These are phyloP conservation scores for Acheta domesticus DNA, from an alignment of 2,888 invertebrate species.

Conservation along the genomic window DNA sequence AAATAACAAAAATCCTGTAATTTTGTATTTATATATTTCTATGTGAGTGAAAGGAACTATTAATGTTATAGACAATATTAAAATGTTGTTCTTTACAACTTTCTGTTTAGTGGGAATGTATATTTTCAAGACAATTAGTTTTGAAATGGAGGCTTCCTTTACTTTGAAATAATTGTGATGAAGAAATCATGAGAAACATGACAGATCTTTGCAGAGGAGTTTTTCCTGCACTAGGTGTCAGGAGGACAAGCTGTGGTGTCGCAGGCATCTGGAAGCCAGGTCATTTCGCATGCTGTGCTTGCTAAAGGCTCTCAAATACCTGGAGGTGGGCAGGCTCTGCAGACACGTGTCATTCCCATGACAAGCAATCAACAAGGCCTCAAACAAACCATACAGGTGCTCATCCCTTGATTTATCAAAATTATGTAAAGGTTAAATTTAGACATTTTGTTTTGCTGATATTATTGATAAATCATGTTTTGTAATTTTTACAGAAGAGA, in stretches of 20 bases:
- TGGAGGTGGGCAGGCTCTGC: slow-evolving; percentile 44
- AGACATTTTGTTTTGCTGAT: too few relatives aligned
- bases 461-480: too few relatives aligned
- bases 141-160: too few relatives aligned
- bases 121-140: too few relatives aligned
- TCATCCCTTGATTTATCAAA: slow-evolving; percentile 22
- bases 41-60: too few relatives aligned
- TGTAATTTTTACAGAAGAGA: too few relatives aligned
- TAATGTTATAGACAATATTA: too few relatives aligned
- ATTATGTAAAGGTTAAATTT: slow-evolving; percentile 20
- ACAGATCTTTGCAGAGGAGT: neutral
- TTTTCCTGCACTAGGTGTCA: slow-evolving; percentile 37
- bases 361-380: slow-evolving; percentile 47
- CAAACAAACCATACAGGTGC: slow-evolving; percentile 61
- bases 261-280: slow-evolving; percentile 47
- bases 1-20: too few relatives aligned
- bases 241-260: slow-evolving; percentile 37
- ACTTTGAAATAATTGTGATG: neutral
- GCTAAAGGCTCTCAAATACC: slow-evolving; percentile 50
- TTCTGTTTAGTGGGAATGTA: too few relatives aligned
- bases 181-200: neutral
- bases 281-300: slow-evolving; percentile 56
- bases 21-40: too few relatives aligned
- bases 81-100: too few relatives aligned
- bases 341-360: slow-evolving; percentile 62